Percentiles rank a stretch among this genome's conserved stretches.
Evolutionary conservation across 2,797 vertebrate genomes (phyloP).

Genomic region (Syngnathus rostellatus): DNA sequence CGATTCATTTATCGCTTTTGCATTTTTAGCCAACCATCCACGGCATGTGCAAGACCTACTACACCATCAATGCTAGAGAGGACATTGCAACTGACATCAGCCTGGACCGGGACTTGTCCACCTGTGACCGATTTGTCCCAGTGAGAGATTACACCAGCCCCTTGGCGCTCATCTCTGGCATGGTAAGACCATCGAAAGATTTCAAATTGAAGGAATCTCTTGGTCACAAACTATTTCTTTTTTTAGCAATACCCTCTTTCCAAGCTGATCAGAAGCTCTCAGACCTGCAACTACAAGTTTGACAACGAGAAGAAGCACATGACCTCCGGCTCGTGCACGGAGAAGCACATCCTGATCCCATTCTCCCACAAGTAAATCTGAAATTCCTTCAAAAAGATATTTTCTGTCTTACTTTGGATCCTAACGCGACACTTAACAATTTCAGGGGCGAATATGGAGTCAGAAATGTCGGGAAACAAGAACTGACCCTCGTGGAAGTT

Average conservation of each 20-base stretch:
- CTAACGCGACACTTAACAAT: not conserved
- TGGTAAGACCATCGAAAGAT: constrained; percentile 63
- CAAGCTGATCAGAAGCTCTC: constrained; percentile 78
- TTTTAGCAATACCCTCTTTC: constrained; percentile 73
- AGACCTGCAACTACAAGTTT: constrained; percentile 85
- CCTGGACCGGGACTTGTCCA: constrained; percentile 77
- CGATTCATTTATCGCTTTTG: not conserved
- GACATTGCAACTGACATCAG: constrained; percentile 75
- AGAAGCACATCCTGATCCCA: constrained; percentile 84
- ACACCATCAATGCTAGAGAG: constrained; percentile 67
- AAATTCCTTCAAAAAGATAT: not conserved
- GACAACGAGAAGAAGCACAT: constrained; percentile 80
- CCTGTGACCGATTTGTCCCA: constrained; percentile 79
- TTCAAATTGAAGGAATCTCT: not conserved
- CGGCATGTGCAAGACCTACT: constrained; percentile 78
- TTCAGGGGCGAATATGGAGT: constrained; percentile 75
- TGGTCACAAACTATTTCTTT: not conserved
- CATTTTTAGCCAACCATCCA: constrained; percentile 81
- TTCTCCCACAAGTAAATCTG: constrained; percentile 79
- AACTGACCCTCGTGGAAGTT: constrained; percentile 72
- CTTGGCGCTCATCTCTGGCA: constrained; percentile 80
- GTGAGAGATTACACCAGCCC: constrained; percentile 78
- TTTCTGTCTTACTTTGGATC: not conserved
- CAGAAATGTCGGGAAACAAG: constrained; percentile 78
- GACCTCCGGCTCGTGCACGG: constrained; percentile 77